These are phyloP conservation scores for Leucoraja erinaceus DNA, from an alignment of 2,113 vertebrate species.

Conservation along the genomic window DNA sequence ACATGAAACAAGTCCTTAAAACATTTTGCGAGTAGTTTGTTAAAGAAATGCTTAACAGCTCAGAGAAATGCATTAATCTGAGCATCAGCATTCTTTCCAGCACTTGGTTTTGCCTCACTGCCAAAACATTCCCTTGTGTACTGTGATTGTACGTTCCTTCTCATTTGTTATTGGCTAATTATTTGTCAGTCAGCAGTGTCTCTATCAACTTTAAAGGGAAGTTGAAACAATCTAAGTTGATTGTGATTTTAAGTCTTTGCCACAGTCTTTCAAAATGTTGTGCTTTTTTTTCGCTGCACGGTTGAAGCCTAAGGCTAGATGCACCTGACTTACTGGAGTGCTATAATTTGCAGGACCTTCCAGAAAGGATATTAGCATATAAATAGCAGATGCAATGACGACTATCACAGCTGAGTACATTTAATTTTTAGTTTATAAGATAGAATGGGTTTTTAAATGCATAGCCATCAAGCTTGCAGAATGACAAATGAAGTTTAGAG, in stretches of 20 bases:
- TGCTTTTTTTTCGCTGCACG: slow-evolving; percentile 25
- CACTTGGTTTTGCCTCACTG: background rate
- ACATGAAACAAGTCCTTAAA: background rate
- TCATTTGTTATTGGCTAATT: slow-evolving; percentile 18
- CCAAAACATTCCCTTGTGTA: slow-evolving; percentile 5
- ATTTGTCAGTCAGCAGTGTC: slow-evolving; percentile 2
- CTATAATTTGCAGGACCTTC: slow-evolving; percentile 96
- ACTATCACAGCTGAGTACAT: slow-evolving; percentile 98
- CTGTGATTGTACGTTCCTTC: background rate
- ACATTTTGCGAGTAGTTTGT: background rate
- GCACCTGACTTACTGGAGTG: slow-evolving; percentile 89
- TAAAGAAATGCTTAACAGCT: background rate
- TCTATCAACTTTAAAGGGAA: background rate
- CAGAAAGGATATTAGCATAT: slow-evolving; percentile 97
- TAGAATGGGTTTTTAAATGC: slow-evolving; percentile 98
- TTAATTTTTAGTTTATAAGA: slow-evolving; percentile 99
- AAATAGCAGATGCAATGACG: slow-evolving; percentile 94
- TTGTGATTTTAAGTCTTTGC: slow-evolving; percentile 30
- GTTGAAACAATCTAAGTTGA: slow-evolving; percentile 12
- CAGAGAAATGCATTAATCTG: background rate
- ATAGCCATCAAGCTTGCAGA: slow-evolving; percentile 85
- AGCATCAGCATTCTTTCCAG: background rate
- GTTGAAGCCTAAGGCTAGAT: slow-evolving; percentile 59
- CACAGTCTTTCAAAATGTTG: slow-evolving; percentile 48
- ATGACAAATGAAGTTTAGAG: slow-evolving; percentile 96